phyloP scores from a whole-genome alignment of 2,888 invertebrate species.

The Lasioglossum villosulum region DNA sequence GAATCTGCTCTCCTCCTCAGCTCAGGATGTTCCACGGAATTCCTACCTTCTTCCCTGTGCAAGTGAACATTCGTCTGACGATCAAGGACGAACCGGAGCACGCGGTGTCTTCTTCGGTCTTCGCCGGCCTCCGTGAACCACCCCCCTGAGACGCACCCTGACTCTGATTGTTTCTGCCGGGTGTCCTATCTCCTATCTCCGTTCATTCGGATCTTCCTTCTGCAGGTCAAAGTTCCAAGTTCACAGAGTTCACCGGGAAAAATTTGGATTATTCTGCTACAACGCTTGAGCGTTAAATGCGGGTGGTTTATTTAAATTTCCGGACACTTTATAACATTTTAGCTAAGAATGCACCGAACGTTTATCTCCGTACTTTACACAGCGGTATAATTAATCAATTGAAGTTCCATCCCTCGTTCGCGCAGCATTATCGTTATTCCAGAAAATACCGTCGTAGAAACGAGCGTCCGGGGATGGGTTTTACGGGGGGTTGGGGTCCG shows the following conservation, averaged over 20 bases:
- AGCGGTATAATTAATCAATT: constrained; percentile 29
- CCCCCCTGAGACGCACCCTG: too few relatives aligned
- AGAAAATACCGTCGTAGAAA: constrained; percentile 60
- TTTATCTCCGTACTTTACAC: background rate
- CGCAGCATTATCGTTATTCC: constrained; percentile 65
- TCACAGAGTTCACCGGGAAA: background rate
- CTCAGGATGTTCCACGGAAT: constrained; percentile 52
- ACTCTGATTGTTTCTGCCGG: background rate
- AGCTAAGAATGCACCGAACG: background rate
- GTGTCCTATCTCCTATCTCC: background rate
- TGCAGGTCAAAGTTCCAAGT: background rate
- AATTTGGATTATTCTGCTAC: background rate
- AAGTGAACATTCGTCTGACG: constrained; percentile 52
- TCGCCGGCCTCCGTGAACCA: background rate
- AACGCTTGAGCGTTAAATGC: background rate
- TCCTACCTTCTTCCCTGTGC: constrained; percentile 54
- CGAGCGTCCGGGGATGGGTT: constrained; percentile 25
- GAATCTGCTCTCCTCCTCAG: constrained; percentile 16
- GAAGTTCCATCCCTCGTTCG: constrained; percentile 40
- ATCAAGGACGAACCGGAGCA: constrained; percentile 41
- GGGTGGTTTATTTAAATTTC: background rate
- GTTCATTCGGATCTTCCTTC: background rate
- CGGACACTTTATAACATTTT: too few relatives aligned
- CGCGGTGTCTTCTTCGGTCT: constrained; percentile 29
- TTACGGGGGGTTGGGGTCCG: constrained; percentile 13